phyloP scores from a whole-genome alignment of 2,888 invertebrate species.

The Heterodera filipjevi region DNA sequence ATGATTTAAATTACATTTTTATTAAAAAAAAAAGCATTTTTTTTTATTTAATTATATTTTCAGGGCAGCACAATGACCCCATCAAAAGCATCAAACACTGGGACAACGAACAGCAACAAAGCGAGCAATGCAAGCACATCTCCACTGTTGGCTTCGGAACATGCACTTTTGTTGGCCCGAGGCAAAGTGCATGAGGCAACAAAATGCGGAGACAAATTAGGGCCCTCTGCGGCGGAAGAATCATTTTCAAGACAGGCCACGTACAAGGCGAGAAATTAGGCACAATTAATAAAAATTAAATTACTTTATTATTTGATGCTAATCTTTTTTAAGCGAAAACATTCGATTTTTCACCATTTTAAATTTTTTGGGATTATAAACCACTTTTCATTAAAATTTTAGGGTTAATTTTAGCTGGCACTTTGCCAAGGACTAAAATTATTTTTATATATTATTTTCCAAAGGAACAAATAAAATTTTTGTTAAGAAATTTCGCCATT shows the following conservation, averaged over 20 bases:
- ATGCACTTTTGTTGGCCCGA: not conserved
- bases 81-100: not conserved
- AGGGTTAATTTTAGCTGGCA: too few species aligned
- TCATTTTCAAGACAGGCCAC: constrained; percentile 20
- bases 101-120: not conserved
- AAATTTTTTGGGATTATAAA: too few species aligned
- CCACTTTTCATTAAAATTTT: too few species aligned
- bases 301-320: too few species aligned
- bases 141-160: not conserved
- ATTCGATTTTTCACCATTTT: too few species aligned
- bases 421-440: too few species aligned
- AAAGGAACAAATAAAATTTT: too few species aligned
- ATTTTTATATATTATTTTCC: too few species aligned
- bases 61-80: not conserved
- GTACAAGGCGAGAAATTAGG: constrained; percentile 1
- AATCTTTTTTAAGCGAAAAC: too few species aligned
- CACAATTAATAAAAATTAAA: too few species aligned
- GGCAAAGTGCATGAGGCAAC: not conserved
- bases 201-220: not conserved
- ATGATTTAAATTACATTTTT: not conserved
- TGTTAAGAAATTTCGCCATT: too few species aligned
- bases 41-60: not conserved
- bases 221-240: not conserved
- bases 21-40: not conserved
- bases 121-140: constrained; percentile 9